Evolutionary conservation across 1,140 invertebrate species (phyloP).

Genomic region (Calycopis cecrops): DNA sequence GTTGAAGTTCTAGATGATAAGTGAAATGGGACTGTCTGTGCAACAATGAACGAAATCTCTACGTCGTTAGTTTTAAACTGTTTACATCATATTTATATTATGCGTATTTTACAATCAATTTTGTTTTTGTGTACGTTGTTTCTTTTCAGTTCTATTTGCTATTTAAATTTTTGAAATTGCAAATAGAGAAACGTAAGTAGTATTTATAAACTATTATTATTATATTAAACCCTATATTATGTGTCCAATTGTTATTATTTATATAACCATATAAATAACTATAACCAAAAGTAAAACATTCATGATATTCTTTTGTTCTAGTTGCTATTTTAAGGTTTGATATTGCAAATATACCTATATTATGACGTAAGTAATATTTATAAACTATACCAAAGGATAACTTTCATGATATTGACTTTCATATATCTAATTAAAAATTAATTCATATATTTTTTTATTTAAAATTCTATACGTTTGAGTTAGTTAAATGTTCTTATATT

Average conservation of each 20-base stretch:
- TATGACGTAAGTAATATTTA: not conserved
- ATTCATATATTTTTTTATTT: no score
- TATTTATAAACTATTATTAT: not conserved
- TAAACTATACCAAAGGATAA: not conserved
- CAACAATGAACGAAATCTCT: conserved; percentile 8
- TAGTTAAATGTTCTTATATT: no score
- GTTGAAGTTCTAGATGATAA: conserved; percentile 66
- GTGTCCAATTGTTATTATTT: no score
- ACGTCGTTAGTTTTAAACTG: not conserved
- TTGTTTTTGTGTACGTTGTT: conserved; percentile 2
- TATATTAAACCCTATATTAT: no score
- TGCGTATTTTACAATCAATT: not conserved
- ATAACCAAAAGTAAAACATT: no score
- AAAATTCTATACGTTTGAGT: no score
- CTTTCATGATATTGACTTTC: no score
- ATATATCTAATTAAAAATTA: no score
- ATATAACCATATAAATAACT: no score
- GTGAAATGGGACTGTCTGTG: conserved; percentile 30
- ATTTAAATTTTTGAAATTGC: not conserved
- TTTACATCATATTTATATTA: not conserved
- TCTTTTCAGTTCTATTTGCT: not conserved
- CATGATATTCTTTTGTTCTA: conserved; percentile 7
- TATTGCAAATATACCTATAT: not conserved
- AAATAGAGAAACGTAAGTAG: not conserved
- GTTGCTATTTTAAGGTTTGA: not conserved